Base-by-base conservation (phyloP, 2,113 vertebrate species). In the Pycnonotus jocosus region DNA sequence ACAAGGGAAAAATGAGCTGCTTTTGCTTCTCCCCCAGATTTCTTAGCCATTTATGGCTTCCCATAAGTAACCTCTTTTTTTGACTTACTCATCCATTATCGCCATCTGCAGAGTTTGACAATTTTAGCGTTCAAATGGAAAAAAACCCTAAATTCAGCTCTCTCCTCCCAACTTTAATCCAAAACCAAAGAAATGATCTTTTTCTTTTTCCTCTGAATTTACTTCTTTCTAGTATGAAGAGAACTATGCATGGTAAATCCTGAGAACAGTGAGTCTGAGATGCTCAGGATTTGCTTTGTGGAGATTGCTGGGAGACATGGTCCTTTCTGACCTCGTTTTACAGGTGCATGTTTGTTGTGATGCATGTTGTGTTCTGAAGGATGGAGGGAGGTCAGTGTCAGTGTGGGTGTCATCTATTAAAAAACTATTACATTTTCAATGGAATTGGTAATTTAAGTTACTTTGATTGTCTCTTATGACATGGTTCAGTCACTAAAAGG, bases 91-190 rank as follows among this genome's bases (percentile, higher is more conserved):
- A 90, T 92, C 65, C 48, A 19, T 79, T 92, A 68, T 76, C 4
- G 0, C 71, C 44, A 64, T 86, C 79, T 82, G 82, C 79, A 88
- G 74, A 56, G 35, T 69, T 28, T 60, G 82, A 88, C 61, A 82
- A 44, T 96, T 93, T 82, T 82, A 76, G 58, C 28, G 61, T 53
- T 79, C 24, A 76, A 61, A 76, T 27, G 9, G 35, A 53, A 72
- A 78, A 48, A 62, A 0, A 0, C 0, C 3, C 15, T 5, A 35
- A 76, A 74, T 61, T 47, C 31, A 51, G 6, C 4, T 24, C 17
- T 15, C 9, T 50, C 7, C 18, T 85, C 65, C 7, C 10, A 56
- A 19, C 44, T 74, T 76, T 44, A 68, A 54, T 81, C 30, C 15
- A 42, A 81, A 85, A 57, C 1, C 24, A 62, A 47, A 78, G 30